Evolutionary conservation across 2,888 invertebrate genomes (phyloP).

Genomic region (Andrena praecox): DNA sequence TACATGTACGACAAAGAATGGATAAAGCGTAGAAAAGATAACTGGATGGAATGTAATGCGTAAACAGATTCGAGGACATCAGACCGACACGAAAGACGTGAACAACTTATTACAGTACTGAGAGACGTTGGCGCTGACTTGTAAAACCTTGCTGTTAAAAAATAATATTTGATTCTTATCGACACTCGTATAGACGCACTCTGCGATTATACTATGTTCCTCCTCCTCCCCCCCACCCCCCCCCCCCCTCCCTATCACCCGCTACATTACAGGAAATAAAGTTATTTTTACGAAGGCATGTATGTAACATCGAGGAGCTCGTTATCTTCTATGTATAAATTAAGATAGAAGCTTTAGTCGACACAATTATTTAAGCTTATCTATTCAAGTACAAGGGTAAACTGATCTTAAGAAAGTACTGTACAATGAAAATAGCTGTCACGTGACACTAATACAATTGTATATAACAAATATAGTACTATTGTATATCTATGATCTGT

Average conservation of each 20-base stretch:
- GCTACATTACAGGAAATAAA: conserved; percentile 57
- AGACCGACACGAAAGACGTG: conserved; percentile 11
- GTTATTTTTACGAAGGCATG: conserved; percentile 56
- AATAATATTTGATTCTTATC: conserved; percentile 62
- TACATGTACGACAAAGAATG: conserved; percentile 30
- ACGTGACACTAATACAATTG: conserved; percentile 50
- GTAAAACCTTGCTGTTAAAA: conserved; percentile 51
- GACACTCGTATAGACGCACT: conserved; percentile 18
- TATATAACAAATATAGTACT: conserved; percentile 67
- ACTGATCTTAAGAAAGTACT: conserved; percentile 68
- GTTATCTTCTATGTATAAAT: conserved; percentile 50
- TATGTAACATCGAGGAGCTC: conserved; percentile 53
- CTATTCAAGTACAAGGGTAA: conserved; percentile 65
- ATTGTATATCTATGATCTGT: conserved; percentile 61
- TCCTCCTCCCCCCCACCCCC: conserved; percentile 9
- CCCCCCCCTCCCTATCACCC: conserved; percentile 26
- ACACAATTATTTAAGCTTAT: conserved; percentile 56
- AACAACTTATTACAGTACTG: conserved; percentile 42
- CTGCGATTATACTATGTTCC: conserved; percentile 36
- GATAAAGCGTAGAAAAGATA: conserved; percentile 36
- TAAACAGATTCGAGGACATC: conserved; percentile 30
- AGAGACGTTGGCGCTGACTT: conserved; percentile 25
- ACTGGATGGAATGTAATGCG: conserved; percentile 61
- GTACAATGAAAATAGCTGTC: conserved; percentile 70
- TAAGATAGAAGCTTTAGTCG: conserved; percentile 57